Percentiles rank a stretch among this genome's conserved stretches.
Evolutionary conservation across 2,888 invertebrate genomes (phyloP).

Genomic region (Himalopsyche anomala): DNA sequence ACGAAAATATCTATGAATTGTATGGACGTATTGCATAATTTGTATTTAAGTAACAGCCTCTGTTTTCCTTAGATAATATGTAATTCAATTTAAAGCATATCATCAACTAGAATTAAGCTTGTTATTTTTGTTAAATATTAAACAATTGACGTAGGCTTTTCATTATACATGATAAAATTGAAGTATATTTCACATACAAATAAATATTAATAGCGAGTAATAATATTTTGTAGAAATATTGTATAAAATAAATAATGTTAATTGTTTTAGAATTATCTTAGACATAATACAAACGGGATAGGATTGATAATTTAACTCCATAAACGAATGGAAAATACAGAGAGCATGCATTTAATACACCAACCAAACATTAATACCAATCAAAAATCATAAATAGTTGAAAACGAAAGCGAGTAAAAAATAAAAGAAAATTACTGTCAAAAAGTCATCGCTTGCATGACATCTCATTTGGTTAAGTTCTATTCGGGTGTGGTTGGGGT

Average conservation of each 20-base stretch:
- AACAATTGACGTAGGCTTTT: no score
- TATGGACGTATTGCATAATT: no score
- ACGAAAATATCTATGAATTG: no score
- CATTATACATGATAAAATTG: no score
- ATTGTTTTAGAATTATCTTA: neutral
- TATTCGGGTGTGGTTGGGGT: constrained; percentile 41
- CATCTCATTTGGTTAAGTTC: constrained; percentile 20
- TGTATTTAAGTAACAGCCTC: no score
- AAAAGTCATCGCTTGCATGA: constrained; percentile 54
- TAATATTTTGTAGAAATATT: no score
- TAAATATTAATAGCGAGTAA: no score
- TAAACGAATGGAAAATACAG: neutral
- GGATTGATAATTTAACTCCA: neutral
- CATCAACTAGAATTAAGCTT: no score
- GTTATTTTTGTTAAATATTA: no score
- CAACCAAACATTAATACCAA: constrained; percentile 35
- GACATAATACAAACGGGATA: neutral
- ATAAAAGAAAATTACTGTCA: constrained; percentile 60
- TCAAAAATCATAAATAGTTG: constrained; percentile 31
- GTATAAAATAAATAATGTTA: neutral
- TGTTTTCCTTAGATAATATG: no score
- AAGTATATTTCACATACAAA: no score
- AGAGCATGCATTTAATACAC: constrained; percentile 25
- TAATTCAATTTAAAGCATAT: no score
- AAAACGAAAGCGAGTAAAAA: constrained; percentile 43